These are phyloP conservation scores for Chanos chanos DNA, from an alignment of 2,797 vertebrate species.

Conservation along the genomic window DNA sequence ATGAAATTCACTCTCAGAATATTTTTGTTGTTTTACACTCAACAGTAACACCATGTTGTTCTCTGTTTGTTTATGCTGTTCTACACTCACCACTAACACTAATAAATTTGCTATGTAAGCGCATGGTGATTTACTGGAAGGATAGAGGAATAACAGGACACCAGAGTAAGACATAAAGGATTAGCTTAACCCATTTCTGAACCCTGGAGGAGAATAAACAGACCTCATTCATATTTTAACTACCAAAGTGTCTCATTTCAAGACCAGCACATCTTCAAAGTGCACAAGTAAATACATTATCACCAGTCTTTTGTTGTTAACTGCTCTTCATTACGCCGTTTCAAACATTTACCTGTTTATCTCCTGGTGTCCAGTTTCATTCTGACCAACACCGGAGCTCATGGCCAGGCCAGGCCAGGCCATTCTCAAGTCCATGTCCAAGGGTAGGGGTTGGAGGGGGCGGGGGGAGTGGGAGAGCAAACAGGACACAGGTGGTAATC, in stretches of 20 bases:
- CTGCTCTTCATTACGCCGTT: background rate
- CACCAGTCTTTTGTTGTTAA: background rate
- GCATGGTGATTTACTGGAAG: no score
- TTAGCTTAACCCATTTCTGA: no score
- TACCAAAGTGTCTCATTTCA: background rate
- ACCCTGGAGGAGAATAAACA: no score
- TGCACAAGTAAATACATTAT: no score
- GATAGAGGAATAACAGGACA: no score
- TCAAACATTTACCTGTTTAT: background rate
- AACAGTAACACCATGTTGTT: no score
- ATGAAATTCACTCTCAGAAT: no score
- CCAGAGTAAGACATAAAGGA: no score
- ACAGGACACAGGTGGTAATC: conserved; percentile 54
- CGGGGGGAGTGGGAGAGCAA: conserved; percentile 21
- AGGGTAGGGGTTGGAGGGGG: conserved; percentile 28
- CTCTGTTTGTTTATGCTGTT: no score
- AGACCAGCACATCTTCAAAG: background rate
- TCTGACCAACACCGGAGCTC: conserved; percentile 3
- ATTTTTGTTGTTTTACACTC: no score
- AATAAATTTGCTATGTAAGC: no score
- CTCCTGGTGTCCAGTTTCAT: conserved; percentile 1
- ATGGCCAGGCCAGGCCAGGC: conserved; percentile 17
- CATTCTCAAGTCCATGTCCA: conserved; percentile 68
- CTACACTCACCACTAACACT: no score
- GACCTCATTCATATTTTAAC: background rate